Base-by-base conservation (phyloP, 1,140 invertebrate genomes). In the Calliphora vicina region DNA sequence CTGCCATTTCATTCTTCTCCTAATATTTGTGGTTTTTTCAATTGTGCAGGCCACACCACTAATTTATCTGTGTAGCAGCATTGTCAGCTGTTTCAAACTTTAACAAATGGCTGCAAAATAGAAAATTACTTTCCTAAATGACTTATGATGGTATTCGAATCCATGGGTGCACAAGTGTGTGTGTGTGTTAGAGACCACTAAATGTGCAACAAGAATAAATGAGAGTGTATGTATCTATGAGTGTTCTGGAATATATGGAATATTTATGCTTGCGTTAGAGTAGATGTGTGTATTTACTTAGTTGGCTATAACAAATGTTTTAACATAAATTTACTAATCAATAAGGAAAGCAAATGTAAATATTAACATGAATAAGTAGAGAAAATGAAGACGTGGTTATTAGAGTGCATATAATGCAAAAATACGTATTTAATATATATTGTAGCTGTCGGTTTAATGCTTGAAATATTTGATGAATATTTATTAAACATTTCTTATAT, bases 121-220 rank as follows among this genome's bases (percentile, higher is more conserved):
- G 50, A 57, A 57, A 57, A 57, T 57, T 57, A 57, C 50, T 57
- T 57, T 57, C 50, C 50, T 57, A 57, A 57, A 57, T 57, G 50
- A 57, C 50, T 57, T 57, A 57, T 57, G 50, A 57, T 57, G 50
- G 50, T 15, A 13, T 50, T 50, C 12, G 45, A 5, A 1, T 3
- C 0, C 50, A 45, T 17, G 45, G 3, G n/a, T 57, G 50, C 15
- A 5, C n/a, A 2, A 13, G 50, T 57, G 50, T 57, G 50, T 57
- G 13, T 57, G 13, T 57, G 1, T 17, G 50, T 15, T 57, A 13
- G 10, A 57, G 50, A 57, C 50, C 50, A 57, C 50, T 57, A 57
- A 57, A 57, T 57, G 50, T 57, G 50, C 50, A 57, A 15, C 50
- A 17, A 57, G 5, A 57, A 57, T 15, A 57, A 45, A 45, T 45